Percentiles rank a stretch among this genome's conserved stretches.
phyloP scores from a whole-genome alignment of 2,113 vertebrate genomes.

The Arvicanthis niloticus region DNA sequence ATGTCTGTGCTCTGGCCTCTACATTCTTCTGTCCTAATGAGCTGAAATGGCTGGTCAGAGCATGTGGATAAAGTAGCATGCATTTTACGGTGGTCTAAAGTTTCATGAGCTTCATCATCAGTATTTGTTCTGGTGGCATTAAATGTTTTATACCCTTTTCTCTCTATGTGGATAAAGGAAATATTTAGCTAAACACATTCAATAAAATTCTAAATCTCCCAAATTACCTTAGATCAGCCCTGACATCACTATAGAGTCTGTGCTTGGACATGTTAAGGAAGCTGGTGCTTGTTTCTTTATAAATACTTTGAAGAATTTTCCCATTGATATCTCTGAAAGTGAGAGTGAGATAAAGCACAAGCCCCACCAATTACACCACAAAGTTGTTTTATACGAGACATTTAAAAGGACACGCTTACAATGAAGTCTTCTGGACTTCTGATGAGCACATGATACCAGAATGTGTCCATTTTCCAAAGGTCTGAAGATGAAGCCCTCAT shows the following conservation, averaged over 20 bases:
- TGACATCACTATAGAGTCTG: background rate
- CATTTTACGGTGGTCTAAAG: background rate
- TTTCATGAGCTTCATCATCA: background rate
- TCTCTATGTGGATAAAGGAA: slow-evolving; percentile 1
- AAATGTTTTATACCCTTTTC: background rate
- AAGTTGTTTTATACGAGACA: background rate
- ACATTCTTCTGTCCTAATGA: background rate
- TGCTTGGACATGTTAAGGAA: background rate
- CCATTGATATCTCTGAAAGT: background rate
- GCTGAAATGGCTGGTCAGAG: background rate
- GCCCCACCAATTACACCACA: no score
- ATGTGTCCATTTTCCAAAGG: slow-evolving; percentile 1
- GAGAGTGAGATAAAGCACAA: background rate
- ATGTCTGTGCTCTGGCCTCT: rapidly evolving
- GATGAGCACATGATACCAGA: background rate
- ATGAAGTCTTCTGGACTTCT: background rate
- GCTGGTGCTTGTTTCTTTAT: background rate
- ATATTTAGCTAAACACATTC: background rate
- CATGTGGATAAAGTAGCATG: background rate
- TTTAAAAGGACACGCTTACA: background rate
- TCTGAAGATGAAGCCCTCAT: background rate
- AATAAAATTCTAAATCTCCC: background rate
- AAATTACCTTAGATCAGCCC: background rate
- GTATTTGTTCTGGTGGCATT: background rate
- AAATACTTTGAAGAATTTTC: background rate